Evolutionary conservation across 2,113 vertebrate species (phyloP).

Genomic region (Holacanthus passer): DNA sequence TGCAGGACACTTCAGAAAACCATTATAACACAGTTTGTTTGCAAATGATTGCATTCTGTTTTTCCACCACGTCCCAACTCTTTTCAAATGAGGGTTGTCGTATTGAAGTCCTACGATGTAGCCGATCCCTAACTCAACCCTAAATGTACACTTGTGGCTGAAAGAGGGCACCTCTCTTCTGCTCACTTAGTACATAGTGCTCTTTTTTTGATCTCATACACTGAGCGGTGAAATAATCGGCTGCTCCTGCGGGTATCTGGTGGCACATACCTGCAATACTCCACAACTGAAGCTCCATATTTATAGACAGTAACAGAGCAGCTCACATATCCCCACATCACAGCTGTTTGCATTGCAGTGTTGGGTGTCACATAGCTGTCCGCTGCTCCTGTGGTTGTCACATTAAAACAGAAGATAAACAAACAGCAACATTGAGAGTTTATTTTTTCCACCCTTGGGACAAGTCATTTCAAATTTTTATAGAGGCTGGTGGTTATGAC

Average conservation of each 20-base stretch:
- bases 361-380: conserved; percentile 78
- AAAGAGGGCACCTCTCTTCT: conserved; percentile 14
- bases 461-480: conserved; percentile 69
- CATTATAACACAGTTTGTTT: too few species aligned
- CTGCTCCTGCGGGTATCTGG: conserved; percentile 64
- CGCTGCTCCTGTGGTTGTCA: conserved; percentile 75
- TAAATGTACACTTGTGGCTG: neutral
- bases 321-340: conserved; percentile 73
- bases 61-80: too few species aligned
- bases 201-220: conserved; percentile 51
- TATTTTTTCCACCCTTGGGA: conserved; percentile 64
- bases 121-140: neutral
- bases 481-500: conserved; percentile 53
- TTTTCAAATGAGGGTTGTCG: too few species aligned
- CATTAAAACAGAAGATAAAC: conserved; percentile 81
- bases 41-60: too few species aligned
- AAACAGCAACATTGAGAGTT: conserved; percentile 74
- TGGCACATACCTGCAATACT: conserved; percentile 75
- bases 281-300: conserved; percentile 71
- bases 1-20: too few species aligned
- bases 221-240: conserved; percentile 65
- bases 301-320: conserved; percentile 73
- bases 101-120: neutral
- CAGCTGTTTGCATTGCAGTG: conserved; percentile 80
- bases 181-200: conserved; percentile 21